phyloP scores from a whole-genome alignment of 2,888 invertebrate genomes.

The Lycaena phlaeas region DNA sequence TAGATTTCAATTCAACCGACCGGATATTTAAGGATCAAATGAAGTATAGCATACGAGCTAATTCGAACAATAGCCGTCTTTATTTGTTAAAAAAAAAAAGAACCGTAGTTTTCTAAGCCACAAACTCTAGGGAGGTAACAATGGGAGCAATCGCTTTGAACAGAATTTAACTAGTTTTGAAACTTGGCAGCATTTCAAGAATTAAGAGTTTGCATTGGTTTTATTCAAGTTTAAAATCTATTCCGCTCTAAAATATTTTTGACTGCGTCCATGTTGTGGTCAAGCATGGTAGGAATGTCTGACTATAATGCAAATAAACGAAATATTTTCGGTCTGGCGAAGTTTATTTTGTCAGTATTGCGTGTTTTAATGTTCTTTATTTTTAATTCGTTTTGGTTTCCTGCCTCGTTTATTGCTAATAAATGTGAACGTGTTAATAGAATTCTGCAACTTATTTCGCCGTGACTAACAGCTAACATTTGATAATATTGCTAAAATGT shows the following conservation, averaged over 20 bases:
- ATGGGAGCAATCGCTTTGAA: constrained; percentile 31
- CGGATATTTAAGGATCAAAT: background rate
- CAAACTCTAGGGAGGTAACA: constrained; percentile 28
- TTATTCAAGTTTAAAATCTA: constrained; percentile 9
- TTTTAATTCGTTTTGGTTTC: too few relatives aligned
- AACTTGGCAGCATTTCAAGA: constrained; percentile 42
- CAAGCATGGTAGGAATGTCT: background rate
- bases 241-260: constrained; percentile 9
- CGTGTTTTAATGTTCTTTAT: constrained; percentile 2
- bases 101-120: constrained; percentile 16
- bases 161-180: constrained; percentile 35
- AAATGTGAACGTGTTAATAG: too few relatives aligned
- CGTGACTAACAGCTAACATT: too few relatives aligned
- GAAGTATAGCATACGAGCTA: background rate
- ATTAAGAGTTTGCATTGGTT: constrained; percentile 24
- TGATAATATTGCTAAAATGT: too few relatives aligned
- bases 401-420: too few relatives aligned
- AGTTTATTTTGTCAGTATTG: background rate
- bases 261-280: background rate
- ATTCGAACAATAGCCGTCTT: background rate
- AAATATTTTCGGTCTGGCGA: background rate
- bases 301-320: background rate
- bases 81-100: constrained; percentile 11
- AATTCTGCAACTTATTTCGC: too few relatives aligned
- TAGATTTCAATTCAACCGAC: too few relatives aligned